phyloP scores from a whole-genome alignment of 2,888 invertebrate species.

The Caenorhabditis sp. region DNA sequence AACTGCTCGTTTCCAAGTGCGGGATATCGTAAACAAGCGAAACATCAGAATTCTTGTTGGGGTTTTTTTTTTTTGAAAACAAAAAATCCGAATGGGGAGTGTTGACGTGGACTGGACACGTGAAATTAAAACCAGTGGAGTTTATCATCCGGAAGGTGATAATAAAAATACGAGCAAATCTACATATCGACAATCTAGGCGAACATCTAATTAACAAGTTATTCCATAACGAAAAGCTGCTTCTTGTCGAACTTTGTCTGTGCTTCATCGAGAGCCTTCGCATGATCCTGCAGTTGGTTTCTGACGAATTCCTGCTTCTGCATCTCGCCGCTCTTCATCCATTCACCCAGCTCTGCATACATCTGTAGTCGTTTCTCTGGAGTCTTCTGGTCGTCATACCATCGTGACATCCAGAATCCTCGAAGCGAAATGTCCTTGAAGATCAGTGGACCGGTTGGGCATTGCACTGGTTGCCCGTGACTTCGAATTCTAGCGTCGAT shows the following conservation, averaged over 20 bases:
- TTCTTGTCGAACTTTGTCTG: conserved; percentile 85
- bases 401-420: conserved; percentile 89
- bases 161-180: no score
- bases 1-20: conserved; percentile 26
- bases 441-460: conserved; percentile 90
- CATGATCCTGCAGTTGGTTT: conserved; percentile 87
- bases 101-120: no score
- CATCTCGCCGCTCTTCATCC: conserved; percentile 89
- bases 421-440: conserved; percentile 90
- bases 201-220: not conserved
- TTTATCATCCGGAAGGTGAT: not conserved
- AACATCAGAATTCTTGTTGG: conserved; percentile 56
- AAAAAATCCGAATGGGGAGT: no score
- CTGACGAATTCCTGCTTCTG: conserved; percentile 88
- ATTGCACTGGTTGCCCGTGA: conserved; percentile 89
- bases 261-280: conserved; percentile 89
- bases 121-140: no score
- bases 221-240: conserved; percentile 83
- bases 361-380: conserved; percentile 85
- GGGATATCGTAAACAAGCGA: conserved; percentile 11
- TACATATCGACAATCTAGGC: conserved; percentile 30
- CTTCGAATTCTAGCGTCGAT: no score
- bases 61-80: no score
- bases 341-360: conserved; percentile 88
- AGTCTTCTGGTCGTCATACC: conserved; percentile 82